A percentile compares a stretch with the other conserved stretches of the same genome.
Evolutionary conservation across 2,888 invertebrate species (phyloP).

Genomic region (Operophtera brumata): DNA sequence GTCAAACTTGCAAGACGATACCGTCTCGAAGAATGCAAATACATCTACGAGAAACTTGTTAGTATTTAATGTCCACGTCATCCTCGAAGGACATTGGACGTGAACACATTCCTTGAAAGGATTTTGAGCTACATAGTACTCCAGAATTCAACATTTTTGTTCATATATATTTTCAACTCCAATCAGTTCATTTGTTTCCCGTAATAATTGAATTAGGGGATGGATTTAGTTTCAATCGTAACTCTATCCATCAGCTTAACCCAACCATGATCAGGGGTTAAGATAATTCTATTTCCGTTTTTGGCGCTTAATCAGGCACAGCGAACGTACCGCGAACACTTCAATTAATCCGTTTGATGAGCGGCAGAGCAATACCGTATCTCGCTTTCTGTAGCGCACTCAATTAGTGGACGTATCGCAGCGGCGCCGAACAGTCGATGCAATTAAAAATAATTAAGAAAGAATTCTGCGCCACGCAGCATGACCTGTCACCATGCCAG

Average conservation of each 20-base stretch:
- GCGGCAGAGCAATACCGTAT: slow-evolving; percentile 44
- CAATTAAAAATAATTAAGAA: slow-evolving; percentile 64
- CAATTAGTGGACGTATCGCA: slow-evolving; percentile 43
- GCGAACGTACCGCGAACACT: slow-evolving; percentile 2
- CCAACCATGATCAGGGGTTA: background rate
- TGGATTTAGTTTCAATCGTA: too few relatives aligned
- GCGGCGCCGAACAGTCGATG: slow-evolving; percentile 38
- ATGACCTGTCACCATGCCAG: slow-evolving; percentile 36
- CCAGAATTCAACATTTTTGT: background rate
- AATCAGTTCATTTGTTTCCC: background rate
- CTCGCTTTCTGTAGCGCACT: slow-evolving; percentile 48
- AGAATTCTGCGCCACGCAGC: slow-evolving; percentile 44
- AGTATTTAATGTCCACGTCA: slow-evolving; percentile 12
- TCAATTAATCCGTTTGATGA: slow-evolving; percentile 24
- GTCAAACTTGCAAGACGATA: slow-evolving; percentile 17
- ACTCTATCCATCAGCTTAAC: background rate
- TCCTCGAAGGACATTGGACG: slow-evolving; percentile 14
- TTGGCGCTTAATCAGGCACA: background rate
- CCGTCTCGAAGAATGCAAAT: slow-evolving; percentile 9
- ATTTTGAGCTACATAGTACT: background rate
- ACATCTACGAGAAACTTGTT: slow-evolving; percentile 3
- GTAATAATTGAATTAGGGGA: background rate
- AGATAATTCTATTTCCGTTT: slow-evolving; percentile 4
- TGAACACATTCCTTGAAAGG: background rate
- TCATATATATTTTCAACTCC: background rate